These are phyloP conservation scores for Isaurus tuberculatus DNA, from an alignment of 92 coral and sea anemone species.

Conservation along the genomic window DNA sequence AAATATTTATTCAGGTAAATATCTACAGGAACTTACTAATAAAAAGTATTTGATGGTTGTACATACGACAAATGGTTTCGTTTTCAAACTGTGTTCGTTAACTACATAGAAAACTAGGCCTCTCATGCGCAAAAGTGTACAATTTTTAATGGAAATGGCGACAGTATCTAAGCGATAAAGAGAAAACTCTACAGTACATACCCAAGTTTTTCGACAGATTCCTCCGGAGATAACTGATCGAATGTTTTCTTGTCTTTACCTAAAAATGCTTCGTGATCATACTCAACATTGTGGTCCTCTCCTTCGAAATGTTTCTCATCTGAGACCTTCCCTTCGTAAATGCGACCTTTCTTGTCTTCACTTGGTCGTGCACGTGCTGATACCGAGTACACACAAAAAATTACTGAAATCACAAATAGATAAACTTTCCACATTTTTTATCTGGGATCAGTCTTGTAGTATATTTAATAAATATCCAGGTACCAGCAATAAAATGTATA, in stretches of 20 bases:
- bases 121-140: no score
- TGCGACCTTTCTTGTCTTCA: conserved; percentile 72
- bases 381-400: conserved; percentile 27
- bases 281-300: conserved; percentile 87
- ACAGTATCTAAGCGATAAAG: not conserved
- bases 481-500: conserved; percentile 41
- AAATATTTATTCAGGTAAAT: no score
- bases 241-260: conserved; percentile 92
- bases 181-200: conserved; percentile 23
- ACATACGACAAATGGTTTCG: no score
- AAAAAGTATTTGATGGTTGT: no score
- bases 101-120: no score
- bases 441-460: not conserved
- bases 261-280: conserved; percentile 96
- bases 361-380: conserved; percentile 72
- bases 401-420: not conserved
- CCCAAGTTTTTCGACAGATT: conserved; percentile 91
- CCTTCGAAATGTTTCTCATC: conserved; percentile 88
- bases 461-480: conserved; percentile 4
- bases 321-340: conserved; percentile 78
- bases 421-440: conserved; percentile 34
- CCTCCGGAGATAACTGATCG: conserved; percentile 90
- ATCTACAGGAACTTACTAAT: no score
- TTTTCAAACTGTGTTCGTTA: no score
- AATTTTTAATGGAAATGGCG: not conserved